These are phyloP conservation scores for Cyrtorhinus lividipennis DNA, from an alignment of 1,140 invertebrate genomes.

Conservation along the genomic window DNA sequence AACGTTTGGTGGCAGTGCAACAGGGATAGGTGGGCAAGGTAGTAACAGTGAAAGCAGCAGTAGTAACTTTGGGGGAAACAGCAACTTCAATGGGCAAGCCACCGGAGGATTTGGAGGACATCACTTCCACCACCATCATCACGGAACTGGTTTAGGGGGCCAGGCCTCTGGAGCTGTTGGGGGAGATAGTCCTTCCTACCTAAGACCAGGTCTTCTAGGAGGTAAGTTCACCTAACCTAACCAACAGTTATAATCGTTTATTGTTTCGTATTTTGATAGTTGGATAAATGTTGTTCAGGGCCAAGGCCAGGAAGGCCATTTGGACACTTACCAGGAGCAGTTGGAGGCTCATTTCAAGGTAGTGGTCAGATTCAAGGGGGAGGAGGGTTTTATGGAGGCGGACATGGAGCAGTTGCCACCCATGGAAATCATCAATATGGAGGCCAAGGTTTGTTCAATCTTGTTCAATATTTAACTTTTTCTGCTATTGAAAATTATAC, in stretches of 20 bases:
- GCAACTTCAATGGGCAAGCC: constrained; percentile 3
- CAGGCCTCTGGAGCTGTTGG: not conserved
- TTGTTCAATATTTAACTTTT: no score
- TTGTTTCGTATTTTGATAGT: not conserved
- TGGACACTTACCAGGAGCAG: not conserved
- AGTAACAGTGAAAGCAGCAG: not conserved
- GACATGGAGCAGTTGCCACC: not conserved
- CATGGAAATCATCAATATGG: not conserved
- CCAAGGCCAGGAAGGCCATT: not conserved
- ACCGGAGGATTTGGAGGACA: constrained; percentile 10
- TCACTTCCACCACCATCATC: constrained; percentile 1
- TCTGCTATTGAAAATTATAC: no score
- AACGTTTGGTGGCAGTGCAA: no score
- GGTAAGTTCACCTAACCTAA: not conserved
- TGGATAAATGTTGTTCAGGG: not conserved
- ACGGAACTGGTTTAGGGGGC: not conserved
- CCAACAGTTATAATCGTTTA: not conserved
- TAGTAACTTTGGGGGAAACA: not conserved
- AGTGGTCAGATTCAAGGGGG: constrained; percentile 10
- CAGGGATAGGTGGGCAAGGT: not conserved
- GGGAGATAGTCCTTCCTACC: not conserved
- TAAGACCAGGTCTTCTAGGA: not conserved
- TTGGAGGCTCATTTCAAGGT: not conserved
- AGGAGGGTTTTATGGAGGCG: not conserved
- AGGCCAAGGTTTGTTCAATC: not conserved